Evolutionary conservation across 2,888 invertebrate species (phyloP).

Genomic region (Crocallis elinguaria): DNA sequence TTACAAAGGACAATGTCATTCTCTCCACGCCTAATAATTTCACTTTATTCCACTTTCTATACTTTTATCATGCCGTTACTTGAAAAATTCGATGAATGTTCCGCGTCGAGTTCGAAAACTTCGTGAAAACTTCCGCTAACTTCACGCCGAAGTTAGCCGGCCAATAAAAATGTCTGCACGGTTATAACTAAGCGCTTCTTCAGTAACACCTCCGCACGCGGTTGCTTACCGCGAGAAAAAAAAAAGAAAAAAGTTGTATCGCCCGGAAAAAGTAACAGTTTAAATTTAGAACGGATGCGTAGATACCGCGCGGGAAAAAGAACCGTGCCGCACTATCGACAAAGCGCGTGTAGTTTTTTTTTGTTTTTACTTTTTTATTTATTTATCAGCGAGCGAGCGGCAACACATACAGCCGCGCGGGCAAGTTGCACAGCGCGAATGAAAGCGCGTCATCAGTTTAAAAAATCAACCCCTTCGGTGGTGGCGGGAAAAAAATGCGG

Average conservation of each 20-base stretch:
- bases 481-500: constrained; percentile 79
- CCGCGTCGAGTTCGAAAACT: constrained; percentile 36
- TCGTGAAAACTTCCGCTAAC: constrained; percentile 42
- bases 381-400: constrained; percentile 72
- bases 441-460: constrained; percentile 86
- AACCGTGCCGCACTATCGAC: constrained; percentile 77
- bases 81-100: constrained; percentile 45
- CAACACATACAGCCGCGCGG: constrained; percentile 82
- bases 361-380: constrained; percentile 69
- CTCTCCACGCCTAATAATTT: constrained; percentile 67
- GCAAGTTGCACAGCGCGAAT: constrained; percentile 84
- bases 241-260: constrained; percentile 33
- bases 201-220: constrained; percentile 37
- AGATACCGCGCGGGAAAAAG: constrained; percentile 74
- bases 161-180: constrained; percentile 42
- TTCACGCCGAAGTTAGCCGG: constrained; percentile 36
- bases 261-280: constrained; percentile 38
- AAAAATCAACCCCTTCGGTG: constrained; percentile 85
- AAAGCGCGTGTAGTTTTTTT: constrained; percentile 68
- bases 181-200: constrained; percentile 32
- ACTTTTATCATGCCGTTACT: constrained; percentile 48
- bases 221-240: constrained; percentile 36
- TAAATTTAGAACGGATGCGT: constrained; percentile 65
- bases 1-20: constrained; percentile 84
- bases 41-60: constrained; percentile 54